These are phyloP conservation scores for Pelecanoides urinatrix DNA, from an alignment of 2,113 vertebrate species.

Conservation along the genomic window DNA sequence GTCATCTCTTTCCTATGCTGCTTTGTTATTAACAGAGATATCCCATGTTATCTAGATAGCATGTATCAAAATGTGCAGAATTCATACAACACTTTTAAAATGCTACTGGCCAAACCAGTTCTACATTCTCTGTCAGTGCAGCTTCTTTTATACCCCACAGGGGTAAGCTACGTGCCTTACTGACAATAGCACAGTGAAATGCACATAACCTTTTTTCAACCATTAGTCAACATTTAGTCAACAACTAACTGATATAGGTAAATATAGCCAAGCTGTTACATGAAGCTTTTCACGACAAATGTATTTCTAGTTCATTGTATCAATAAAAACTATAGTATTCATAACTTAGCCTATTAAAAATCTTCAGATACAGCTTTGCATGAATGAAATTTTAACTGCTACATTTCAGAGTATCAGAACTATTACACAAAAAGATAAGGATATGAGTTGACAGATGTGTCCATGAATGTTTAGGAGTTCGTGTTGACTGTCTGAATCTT, in stretches of 20 bases:
- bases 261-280: not conserved
- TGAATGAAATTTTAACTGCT: conserved; percentile 3
- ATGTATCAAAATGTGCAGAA: not conserved
- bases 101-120: not conserved
- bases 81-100: not conserved
- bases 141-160: not conserved
- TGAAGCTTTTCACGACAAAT: not conserved
- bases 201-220: not conserved
- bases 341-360: not conserved
- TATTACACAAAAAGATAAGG: not conserved
- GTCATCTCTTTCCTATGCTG: not conserved
- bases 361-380: not conserved
- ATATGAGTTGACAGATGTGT: not conserved
- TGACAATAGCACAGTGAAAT: not conserved
- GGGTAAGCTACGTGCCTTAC: not conserved
- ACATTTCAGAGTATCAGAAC: not conserved
- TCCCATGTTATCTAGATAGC: not conserved
- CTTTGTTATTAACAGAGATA: not conserved
- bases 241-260: not conserved
- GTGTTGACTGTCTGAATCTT: not conserved
- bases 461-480: not conserved
- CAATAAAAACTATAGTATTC: not conserved
- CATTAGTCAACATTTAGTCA: not conserved
- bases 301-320: not conserved
- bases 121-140: not conserved